Evolutionary conservation across 30 jellyfish, hydroid and myxozoan species (phyloP), one percentile per base, ranked within the genome.

Genomic region (Hydractinia echinata): DNA sequence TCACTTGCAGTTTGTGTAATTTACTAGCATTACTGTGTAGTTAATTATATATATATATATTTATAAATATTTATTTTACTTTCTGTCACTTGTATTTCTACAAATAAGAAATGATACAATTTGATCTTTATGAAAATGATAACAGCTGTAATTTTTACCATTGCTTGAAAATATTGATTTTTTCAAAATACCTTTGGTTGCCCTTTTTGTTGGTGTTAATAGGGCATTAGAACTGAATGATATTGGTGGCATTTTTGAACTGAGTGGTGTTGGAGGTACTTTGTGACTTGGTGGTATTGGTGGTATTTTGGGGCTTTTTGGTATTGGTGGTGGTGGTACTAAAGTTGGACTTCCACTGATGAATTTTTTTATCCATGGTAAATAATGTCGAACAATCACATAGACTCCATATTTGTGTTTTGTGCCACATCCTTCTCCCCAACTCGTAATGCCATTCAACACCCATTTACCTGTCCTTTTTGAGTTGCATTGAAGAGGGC

Each of bases 381-480:
- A 81, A 66, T 85, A 90, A 54, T 90, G 94, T 81, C 94, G 66
- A 9, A 90, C 97, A 2, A 81, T 71, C 9, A 90, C 97, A 76
- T 90, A 90, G 10, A 90, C 97, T 44, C 97, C 97, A 71, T 90
- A 90, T 79, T 86, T 90, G 55, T 85, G 81, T 53, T 80, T 67
- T 51, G 89, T 81, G 21, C 97, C 97, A 76, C 97, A 90, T 9
- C 97, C 97, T 10, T 87, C 73, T 8, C 97, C 97, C 97, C 97
- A 90, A 72, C 97, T 90, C 50, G 94, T 85, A 14, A 90, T 88
- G 16, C 97, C 97, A 81, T 90, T 68, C 52, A 90, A 66, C 7
- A 84, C 86, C 95, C 94, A 90, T 81, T 81, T 87, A 10, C 85
- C 73, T 51, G 88, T 81, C 73, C 72, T 82, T 16, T 54, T 64